Evolutionary conservation across 2,797 vertebrate genomes (phyloP).

Genomic region (Cynodonichthys magdalenae): DNA sequence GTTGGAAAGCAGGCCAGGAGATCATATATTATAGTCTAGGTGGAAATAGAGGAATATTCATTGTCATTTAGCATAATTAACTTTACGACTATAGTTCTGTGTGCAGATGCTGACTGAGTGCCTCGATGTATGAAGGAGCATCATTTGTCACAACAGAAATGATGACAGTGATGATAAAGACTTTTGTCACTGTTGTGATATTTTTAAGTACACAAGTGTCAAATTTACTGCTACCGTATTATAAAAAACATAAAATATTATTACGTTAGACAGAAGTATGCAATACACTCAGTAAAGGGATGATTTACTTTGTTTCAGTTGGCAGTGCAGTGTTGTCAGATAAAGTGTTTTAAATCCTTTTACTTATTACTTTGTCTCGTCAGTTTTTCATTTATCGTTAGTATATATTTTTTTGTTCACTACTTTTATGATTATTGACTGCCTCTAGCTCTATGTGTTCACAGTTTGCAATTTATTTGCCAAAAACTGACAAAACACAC

Average conservation of each 20-base stretch:
- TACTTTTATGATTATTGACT: no score
- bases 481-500: no score
- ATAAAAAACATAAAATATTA: not conserved
- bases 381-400: no score
- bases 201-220: not conserved
- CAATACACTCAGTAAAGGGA: not conserved
- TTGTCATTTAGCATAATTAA: conserved; percentile 59
- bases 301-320: not conserved
- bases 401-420: no score
- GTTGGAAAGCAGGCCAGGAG: conserved; percentile 61
- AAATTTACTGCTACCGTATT: not conserved
- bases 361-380: not conserved
- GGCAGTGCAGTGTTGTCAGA: not conserved
- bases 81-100: conserved; percentile 11
- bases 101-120: not conserved
- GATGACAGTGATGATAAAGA: not conserved
- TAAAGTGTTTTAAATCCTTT: not conserved
- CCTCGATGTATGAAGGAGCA: not conserved
- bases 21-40: conserved; percentile 49
- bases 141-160: conserved; percentile 2
- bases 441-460: no score
- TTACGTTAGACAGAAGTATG: not conserved
- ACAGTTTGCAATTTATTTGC: no score
- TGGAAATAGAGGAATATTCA: conserved; percentile 49
- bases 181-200: not conserved